phyloP scores from a whole-genome alignment of 2,113 vertebrate genomes.

The Zosterops japonicus region DNA sequence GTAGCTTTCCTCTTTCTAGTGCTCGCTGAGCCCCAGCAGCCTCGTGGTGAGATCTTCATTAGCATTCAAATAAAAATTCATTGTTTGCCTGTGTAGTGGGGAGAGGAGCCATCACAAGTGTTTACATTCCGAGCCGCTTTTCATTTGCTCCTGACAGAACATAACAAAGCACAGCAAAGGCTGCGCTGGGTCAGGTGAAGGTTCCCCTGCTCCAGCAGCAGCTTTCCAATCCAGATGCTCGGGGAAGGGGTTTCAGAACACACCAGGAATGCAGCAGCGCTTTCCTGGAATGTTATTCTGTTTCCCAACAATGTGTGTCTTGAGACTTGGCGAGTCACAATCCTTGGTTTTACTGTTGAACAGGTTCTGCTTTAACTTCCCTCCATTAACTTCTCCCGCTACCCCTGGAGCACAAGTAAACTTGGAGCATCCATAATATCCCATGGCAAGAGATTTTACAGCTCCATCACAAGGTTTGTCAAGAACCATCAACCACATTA shows the following conservation, averaged over 20 bases:
- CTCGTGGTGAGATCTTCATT: slow-evolving; percentile 35
- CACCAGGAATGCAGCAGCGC: neutral
- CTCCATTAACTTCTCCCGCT: slow-evolving; percentile 19
- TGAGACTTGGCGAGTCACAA: neutral
- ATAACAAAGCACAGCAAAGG: neutral
- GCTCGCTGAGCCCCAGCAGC: slow-evolving; percentile 15
- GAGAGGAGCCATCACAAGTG: slow-evolving; percentile 37
- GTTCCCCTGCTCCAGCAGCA: neutral
- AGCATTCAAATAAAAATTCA: slow-evolving; percentile 53
- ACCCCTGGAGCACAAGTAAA: neutral
- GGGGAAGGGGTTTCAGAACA: neutral
- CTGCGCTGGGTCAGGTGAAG: neutral
- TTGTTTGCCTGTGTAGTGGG: neutral
- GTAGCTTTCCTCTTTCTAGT: neutral
- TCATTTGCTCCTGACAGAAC: slow-evolving; percentile 11
- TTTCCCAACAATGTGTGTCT: neutral
- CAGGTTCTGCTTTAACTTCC: slow-evolving; percentile 46
- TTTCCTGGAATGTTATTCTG: neutral
- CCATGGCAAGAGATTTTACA: slow-evolving; percentile 32
- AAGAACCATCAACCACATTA: slow-evolving; percentile 16
- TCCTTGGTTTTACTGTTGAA: slow-evolving; percentile 7
- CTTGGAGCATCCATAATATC: neutral
- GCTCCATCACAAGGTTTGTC: slow-evolving; percentile 19
- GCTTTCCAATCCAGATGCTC: neutral
- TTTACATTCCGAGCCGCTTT: slow-evolving; percentile 15